Evolutionary conservation across 2,888 invertebrate species (phyloP).

Genomic region (Monoplex corrugatus): DNA sequence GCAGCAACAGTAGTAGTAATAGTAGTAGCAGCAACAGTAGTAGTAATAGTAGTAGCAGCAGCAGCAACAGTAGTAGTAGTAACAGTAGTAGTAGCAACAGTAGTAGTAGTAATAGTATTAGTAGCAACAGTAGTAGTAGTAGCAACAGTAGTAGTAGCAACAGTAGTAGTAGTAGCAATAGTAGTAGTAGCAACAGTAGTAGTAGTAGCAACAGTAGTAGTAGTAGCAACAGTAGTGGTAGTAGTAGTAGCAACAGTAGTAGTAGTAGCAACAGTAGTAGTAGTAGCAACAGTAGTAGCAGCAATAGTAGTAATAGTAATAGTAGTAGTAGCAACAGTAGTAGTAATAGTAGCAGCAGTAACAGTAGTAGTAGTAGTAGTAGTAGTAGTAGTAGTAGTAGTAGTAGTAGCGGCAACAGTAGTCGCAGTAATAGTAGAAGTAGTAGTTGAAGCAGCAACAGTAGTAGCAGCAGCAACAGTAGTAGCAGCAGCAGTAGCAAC

Average conservation of each 20-base stretch:
- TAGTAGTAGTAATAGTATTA: too few species aligned
- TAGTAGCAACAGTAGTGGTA: neutral
- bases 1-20: too few species aligned
- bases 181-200: slow-evolving; percentile 45
- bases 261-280: slow-evolving; percentile 39
- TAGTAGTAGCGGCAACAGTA: too few species aligned
- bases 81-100: neutral
- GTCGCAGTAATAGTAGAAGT: too few species aligned
- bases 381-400: slow-evolving; percentile 47
- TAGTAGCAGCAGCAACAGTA: neutral
- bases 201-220: slow-evolving; percentile 43
- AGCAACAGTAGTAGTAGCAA: too few species aligned
- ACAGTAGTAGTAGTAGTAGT: slow-evolving; percentile 41
- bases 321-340: slow-evolving; percentile 44
- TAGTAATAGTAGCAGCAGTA: slow-evolving; percentile 20
- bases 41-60: slow-evolving; percentile 34
- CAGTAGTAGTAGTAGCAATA: slow-evolving; percentile 33
- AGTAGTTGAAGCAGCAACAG: slow-evolving; percentile 34
- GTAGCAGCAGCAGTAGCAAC: neutral
- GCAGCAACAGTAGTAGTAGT: slow-evolving; percentile 35
- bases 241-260: slow-evolving; percentile 44
- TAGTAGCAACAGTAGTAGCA: slow-evolving; percentile 44
- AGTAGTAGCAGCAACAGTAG: too few species aligned
- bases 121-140: too few species aligned
- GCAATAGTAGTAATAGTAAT: slow-evolving; percentile 41